Evolutionary conservation across 2,113 vertebrate species (phyloP).

Genomic region (Lamprotornis superbus): DNA sequence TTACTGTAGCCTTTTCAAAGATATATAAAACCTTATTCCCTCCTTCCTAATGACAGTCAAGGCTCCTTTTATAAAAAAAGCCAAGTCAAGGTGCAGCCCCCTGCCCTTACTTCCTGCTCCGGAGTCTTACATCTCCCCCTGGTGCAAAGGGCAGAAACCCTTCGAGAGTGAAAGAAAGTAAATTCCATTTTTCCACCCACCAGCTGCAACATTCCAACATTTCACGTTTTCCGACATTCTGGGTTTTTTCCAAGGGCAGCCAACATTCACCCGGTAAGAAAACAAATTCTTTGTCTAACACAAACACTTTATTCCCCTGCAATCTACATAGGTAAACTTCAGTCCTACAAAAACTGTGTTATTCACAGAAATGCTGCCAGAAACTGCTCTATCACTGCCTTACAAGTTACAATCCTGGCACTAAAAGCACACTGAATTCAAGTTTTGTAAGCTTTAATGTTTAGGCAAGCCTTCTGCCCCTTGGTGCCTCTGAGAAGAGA

Average conservation of each 20-base stretch:
- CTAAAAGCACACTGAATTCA: accelerated
- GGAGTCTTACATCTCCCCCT: accelerated
- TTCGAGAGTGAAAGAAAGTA: accelerated
- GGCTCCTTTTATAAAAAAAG: background rate
- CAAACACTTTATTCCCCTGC: accelerated
- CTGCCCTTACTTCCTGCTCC: too few relatives aligned
- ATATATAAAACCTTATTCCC: accelerated
- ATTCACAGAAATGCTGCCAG: background rate
- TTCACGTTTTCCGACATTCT: background rate
- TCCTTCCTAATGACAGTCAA: too few relatives aligned
- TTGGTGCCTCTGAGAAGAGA: background rate
- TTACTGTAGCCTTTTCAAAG: background rate
- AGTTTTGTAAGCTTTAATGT: background rate
- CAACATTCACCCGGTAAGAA: background rate
- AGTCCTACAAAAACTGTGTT: background rate
- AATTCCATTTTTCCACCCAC: background rate
- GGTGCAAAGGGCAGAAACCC: accelerated
- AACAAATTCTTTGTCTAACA: background rate
- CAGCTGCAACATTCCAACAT: background rate
- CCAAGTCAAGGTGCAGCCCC: accelerated
- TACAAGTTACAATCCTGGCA: background rate
- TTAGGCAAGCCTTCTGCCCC: background rate
- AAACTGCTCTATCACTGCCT: background rate
- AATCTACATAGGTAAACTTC: background rate
- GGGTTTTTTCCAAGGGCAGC: background rate